These are phyloP conservation scores for Tachysurus fulvidraco DNA, from an alignment of 2,113 vertebrate genomes.

Conservation along the genomic window DNA sequence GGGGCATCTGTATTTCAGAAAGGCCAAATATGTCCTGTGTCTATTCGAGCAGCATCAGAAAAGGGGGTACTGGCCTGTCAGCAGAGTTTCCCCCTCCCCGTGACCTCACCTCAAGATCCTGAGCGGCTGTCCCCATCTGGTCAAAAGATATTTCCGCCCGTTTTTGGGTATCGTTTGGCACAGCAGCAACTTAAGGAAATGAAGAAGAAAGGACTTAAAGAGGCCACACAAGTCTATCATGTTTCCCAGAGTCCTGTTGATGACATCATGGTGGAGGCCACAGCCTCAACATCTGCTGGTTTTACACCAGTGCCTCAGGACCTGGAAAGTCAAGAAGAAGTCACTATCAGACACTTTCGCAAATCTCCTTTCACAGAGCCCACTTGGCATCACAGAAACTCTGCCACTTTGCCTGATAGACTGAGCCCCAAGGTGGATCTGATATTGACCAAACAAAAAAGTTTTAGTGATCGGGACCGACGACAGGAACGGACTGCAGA, in stretches of 20 bases:
- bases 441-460: conserved; percentile 61
- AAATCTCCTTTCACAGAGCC: conserved; percentile 78
- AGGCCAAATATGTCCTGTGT: conserved; percentile 26
- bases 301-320: conserved; percentile 58
- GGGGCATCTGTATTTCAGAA: conserved; percentile 62
- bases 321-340: conserved; percentile 71
- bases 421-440: conserved; percentile 73
- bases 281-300: conserved; percentile 62
- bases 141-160: conserved; percentile 88
- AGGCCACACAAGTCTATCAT: conserved; percentile 91
- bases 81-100: conserved; percentile 64
- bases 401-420: conserved; percentile 63
- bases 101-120: conserved; percentile 71
- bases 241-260: conserved; percentile 91
- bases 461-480: conserved; percentile 68
- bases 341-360: conserved; percentile 69
- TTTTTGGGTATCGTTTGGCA: conserved; percentile 93
- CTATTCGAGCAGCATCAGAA: conserved; percentile 32
- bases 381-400: conserved; percentile 45
- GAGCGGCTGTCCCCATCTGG: conserved; percentile 77
- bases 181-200: conserved; percentile 97
- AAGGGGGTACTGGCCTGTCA: conserved; percentile 72
- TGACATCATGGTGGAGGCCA: conserved; percentile 79
- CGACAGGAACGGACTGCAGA: conserved; percentile 76
- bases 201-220: conserved; percentile 91